These are phyloP conservation scores for Triops longicaudatus DNA, from an alignment of 1,140 invertebrate genomes.

Conservation along the genomic window DNA sequence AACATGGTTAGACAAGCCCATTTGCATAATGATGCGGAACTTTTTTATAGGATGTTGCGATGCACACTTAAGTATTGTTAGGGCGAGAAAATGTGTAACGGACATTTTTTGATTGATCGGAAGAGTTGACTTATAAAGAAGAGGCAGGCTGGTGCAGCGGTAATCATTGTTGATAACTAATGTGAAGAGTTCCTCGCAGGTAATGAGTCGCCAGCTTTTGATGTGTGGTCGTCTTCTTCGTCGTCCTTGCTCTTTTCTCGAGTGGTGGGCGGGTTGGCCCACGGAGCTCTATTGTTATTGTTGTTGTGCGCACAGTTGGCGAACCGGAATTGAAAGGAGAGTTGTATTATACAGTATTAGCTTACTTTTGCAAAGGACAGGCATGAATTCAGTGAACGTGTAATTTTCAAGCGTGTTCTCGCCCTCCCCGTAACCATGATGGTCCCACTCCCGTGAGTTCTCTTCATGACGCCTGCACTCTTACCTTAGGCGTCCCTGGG, in stretches of 20 bases:
- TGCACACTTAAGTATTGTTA: neutral
- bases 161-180: neutral
- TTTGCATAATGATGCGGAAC: conserved; percentile 15
- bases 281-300: no score
- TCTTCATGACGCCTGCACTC: neutral
- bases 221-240: neutral
- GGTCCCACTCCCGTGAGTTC: neutral
- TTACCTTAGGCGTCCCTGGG: neutral
- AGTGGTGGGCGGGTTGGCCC: no score
- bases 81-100: conserved; percentile 11
- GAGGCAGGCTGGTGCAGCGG: neutral
- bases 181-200: neutral
- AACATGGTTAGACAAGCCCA: conserved; percentile 6
- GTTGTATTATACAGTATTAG: no score
- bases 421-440: no score
- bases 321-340: no score
- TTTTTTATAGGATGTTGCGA: neutral
- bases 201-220: neutral
- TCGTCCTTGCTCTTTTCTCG: no score
- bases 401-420: no score
- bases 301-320: no score
- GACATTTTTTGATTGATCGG: neutral
- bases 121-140: neutral
- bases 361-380: no score
- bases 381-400: no score